Evolutionary conservation across 2,113 vertebrate species (phyloP).

Genomic region (Jaculus jaculus): DNA sequence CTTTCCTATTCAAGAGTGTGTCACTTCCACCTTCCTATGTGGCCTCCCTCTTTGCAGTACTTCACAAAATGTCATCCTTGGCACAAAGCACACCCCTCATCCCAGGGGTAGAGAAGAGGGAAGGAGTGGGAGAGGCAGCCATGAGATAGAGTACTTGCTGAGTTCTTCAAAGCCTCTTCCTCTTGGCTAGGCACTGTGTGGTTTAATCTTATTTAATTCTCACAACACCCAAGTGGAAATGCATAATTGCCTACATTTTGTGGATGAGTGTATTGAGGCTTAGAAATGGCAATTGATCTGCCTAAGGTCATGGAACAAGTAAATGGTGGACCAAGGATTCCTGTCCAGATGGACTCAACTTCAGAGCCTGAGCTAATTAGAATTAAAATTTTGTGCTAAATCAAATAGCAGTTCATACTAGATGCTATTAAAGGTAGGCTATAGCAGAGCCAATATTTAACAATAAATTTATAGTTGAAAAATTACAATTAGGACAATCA

Average conservation of each 20-base stretch:
- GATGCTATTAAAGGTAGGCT: constrained; percentile 60
- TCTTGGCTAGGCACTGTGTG: background rate
- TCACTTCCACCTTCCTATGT: background rate
- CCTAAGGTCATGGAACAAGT: constrained; percentile 46
- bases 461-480: constrained; percentile 66
- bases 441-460: constrained; percentile 52
- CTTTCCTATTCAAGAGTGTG: background rate
- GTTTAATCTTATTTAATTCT: constrained; percentile 56
- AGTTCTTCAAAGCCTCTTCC: background rate
- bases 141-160: background rate
- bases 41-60: background rate
- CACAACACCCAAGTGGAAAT: background rate
- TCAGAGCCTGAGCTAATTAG: constrained; percentile 64
- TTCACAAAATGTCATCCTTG: background rate
- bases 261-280: constrained; percentile 52
- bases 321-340: constrained; percentile 52
- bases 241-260: constrained; percentile 53
- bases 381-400: constrained; percentile 66
- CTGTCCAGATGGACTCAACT: constrained; percentile 37
- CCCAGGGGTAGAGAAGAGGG: background rate
- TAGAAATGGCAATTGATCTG: constrained; percentile 63
- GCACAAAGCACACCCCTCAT: background rate
- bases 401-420: constrained; percentile 40
- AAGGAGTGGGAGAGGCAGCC: background rate
- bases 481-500: constrained; percentile 62